Evolutionary conservation across 1,140 invertebrate genomes (phyloP).

Genomic region (Drosophila paulistorum): DNA sequence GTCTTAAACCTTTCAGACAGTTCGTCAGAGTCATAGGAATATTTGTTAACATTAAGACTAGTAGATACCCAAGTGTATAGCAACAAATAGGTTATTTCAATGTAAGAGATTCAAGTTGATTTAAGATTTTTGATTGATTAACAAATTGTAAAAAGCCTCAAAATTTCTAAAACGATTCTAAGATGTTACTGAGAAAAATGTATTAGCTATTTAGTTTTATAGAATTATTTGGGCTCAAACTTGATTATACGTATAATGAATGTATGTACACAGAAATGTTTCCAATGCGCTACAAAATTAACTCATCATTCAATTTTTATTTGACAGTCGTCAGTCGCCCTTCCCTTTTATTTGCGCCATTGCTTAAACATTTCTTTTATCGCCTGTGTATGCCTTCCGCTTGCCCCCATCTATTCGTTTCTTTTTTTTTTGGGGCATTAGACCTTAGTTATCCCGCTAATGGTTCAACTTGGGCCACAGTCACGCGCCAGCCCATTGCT

Average conservation of each 20-base stretch:
- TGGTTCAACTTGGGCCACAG: slow-evolving; percentile 59
- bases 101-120: too few species aligned
- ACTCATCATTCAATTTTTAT: slow-evolving; percentile 13
- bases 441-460: slow-evolving; percentile 39
- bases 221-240: not conserved
- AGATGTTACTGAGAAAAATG: too few species aligned
- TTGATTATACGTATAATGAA: not conserved
- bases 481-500: slow-evolving; percentile 50
- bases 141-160: too few species aligned
- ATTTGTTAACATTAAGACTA: too few species aligned
- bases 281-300: not conserved
- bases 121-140: too few species aligned
- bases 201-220: too few species aligned
- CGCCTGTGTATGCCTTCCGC: not conserved
- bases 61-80: too few species aligned
- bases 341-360: not conserved
- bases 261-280: not conserved
- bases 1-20: too few species aligned
- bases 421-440: not conserved
- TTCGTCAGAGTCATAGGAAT: too few species aligned
- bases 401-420: too few species aligned
- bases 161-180: too few species aligned
- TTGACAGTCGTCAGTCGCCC: not conserved
- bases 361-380: slow-evolving; percentile 1
- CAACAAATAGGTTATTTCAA: too few species aligned